These are phyloP conservation scores for Exocentrus adspersus DNA, from an alignment of 2,888 invertebrate genomes.

Conservation along the genomic window DNA sequence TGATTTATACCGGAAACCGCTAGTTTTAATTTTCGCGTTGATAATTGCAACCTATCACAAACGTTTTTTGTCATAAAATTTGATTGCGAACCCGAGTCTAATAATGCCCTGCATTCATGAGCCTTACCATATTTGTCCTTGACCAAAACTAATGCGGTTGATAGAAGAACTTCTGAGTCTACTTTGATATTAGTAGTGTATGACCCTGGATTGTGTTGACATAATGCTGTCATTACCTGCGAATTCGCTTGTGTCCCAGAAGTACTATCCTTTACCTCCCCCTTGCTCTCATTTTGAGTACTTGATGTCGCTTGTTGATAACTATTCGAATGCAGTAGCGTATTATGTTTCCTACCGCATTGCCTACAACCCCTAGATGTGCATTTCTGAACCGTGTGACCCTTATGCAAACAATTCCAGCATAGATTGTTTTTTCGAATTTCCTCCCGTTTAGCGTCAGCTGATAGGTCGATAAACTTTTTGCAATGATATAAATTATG, in stretches of 20 bases:
- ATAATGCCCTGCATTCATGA: neutral
- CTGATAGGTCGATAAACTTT: neutral
- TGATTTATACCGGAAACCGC: neutral
- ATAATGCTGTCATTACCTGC: neutral
- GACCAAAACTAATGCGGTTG: neutral
- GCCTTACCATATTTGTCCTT: neutral
- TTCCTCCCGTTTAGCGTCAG: neutral
- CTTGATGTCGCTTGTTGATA: neutral
- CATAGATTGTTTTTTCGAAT: conserved; percentile 11
- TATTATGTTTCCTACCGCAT: conserved; percentile 18
- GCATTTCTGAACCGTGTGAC: conserved; percentile 4
- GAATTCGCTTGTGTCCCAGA: neutral
- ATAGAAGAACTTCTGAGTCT: neutral
- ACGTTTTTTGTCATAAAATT: neutral
- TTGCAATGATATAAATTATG: conserved; percentile 8
- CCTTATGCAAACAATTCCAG: conserved; percentile 7
- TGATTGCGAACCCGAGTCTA: neutral
- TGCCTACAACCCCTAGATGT: conserved; percentile 12
- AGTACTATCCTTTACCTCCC: neutral
- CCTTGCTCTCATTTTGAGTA: neutral
- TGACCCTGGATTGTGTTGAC: neutral
- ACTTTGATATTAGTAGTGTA: neutral
- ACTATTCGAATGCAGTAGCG: neutral
- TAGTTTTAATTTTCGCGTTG: neutral
- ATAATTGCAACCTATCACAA: neutral